These are phyloP conservation scores for Gortyna flavago DNA, from an alignment of 2,888 invertebrate genomes.

Conservation along the genomic window DNA sequence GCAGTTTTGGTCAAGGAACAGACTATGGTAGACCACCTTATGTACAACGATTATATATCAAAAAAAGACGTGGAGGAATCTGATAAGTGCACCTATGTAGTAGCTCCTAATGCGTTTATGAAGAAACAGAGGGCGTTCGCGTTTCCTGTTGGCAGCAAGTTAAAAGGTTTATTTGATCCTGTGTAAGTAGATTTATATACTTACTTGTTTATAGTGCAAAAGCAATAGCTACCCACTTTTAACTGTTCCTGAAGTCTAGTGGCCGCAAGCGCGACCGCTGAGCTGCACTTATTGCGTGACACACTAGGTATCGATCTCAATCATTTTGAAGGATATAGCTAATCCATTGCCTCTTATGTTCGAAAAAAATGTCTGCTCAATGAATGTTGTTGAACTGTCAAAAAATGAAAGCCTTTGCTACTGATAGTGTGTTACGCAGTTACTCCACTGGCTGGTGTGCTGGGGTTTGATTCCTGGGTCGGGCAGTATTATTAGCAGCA, in stretches of 20 bases:
- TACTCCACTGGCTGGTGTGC: background rate
- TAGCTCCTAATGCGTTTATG: constrained; percentile 92
- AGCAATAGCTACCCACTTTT: background rate
- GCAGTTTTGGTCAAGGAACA: constrained; percentile 91
- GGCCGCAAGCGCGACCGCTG: background rate
- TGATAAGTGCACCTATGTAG: constrained; percentile 93
- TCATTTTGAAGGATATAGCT: background rate
- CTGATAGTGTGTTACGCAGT: background rate
- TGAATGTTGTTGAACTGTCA: background rate
- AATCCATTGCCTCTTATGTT: background rate
- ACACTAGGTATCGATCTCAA: too few relatives aligned
- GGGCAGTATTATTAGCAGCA: background rate
- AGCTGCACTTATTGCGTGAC: background rate
- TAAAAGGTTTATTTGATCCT: constrained; percentile 91
- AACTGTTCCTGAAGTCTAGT: background rate
- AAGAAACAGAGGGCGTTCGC: constrained; percentile 93
- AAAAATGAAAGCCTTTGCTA: background rate
- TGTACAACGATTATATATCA: constrained; percentile 93
- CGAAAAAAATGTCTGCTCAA: background rate
- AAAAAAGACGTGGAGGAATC: constrained; percentile 89
- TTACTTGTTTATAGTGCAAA: background rate
- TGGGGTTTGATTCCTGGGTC: background rate
- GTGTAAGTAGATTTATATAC: constrained; percentile 88
- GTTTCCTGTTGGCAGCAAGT: constrained; percentile 91
- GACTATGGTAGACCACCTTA: constrained; percentile 92